These are phyloP conservation scores for Euwallacea fornicatus DNA, from an alignment of 1,140 invertebrate genomes.

Conservation along the genomic window DNA sequence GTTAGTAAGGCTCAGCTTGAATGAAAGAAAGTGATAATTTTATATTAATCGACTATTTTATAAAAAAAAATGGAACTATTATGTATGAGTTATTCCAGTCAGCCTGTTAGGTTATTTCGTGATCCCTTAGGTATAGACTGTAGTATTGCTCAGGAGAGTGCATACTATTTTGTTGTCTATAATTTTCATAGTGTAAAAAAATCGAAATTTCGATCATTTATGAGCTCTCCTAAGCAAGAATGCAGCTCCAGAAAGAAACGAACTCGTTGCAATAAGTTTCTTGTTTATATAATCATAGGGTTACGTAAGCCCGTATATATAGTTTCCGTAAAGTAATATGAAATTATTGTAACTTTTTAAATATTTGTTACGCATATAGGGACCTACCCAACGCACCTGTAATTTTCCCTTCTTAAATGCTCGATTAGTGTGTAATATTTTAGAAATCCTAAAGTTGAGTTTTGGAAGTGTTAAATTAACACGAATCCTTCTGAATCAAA, in stretches of 20 bases:
- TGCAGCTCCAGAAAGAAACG: slow-evolving; percentile 21
- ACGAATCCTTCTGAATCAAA: not conserved
- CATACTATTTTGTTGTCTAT: not conserved
- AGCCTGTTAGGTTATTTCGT: slow-evolving; percentile 42
- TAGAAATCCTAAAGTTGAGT: slow-evolving; percentile 11
- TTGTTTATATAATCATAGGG: slow-evolving; percentile 36
- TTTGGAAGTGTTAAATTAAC: not conserved
- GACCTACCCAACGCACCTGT: slow-evolving; percentile 28
- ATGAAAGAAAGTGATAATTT: slow-evolving; percentile 54
- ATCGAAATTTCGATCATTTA: not conserved
- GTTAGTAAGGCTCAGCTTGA: slow-evolving; percentile 52
- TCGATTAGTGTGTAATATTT: not conserved
- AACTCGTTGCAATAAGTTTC: slow-evolving; percentile 34
- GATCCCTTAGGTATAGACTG: slow-evolving; percentile 26
- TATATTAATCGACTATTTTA: slow-evolving; percentile 54
- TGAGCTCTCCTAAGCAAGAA: slow-evolving; percentile 10
- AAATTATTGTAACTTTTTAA: slow-evolving; percentile 30
- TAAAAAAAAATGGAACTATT: slow-evolving; percentile 46
- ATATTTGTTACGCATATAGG: slow-evolving; percentile 27
- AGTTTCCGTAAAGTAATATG: slow-evolving; percentile 30
- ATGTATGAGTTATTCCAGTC: slow-evolving; percentile 52
- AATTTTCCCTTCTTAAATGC: slow-evolving; percentile 11
- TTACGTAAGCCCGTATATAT: slow-evolving; percentile 25
- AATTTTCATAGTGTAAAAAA: not conserved
- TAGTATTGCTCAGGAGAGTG: slow-evolving; percentile 8